Evolutionary conservation across 2,113 vertebrate species (phyloP).

Genomic region (Butorides virescens): DNA sequence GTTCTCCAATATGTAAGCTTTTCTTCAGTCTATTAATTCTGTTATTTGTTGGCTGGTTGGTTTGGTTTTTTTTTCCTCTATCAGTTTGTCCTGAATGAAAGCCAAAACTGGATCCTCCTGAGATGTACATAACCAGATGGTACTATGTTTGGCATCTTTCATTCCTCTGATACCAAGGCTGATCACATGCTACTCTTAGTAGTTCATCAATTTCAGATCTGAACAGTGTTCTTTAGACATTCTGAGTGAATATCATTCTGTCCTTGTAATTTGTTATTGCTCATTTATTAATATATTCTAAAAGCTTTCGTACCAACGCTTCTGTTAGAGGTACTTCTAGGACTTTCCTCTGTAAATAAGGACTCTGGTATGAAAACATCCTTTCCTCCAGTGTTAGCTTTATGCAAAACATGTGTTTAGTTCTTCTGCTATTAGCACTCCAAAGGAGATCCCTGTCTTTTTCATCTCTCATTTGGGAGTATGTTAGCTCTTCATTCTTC

Average conservation of each 20-base stretch:
- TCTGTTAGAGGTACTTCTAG: background rate
- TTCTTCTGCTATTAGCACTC: background rate
- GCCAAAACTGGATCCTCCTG: background rate
- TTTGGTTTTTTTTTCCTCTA: background rate
- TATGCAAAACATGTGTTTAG: background rate
- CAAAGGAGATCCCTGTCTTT: background rate
- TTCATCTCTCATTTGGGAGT: background rate
- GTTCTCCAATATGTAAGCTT: background rate
- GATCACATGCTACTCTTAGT: background rate
- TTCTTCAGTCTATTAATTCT: background rate
- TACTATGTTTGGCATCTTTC: background rate
- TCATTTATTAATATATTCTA: background rate
- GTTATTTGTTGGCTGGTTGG: background rate
- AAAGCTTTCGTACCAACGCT: background rate
- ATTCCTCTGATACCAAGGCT: background rate
- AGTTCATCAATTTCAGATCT: slow-evolving; percentile 9
- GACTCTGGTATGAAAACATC: background rate
- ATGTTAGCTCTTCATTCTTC: background rate
- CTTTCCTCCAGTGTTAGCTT: background rate
- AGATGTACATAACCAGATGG: slow-evolving; percentile 2
- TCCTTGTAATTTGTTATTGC: background rate
- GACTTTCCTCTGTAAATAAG: background rate
- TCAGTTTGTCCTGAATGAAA: background rate
- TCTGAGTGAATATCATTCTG: background rate
- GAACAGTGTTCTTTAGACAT: background rate